Evolutionary conservation across 2,113 vertebrate species (phyloP), one percentile per base, ranked within the genome.

Genomic region (Aviceda subcristata): DNA sequence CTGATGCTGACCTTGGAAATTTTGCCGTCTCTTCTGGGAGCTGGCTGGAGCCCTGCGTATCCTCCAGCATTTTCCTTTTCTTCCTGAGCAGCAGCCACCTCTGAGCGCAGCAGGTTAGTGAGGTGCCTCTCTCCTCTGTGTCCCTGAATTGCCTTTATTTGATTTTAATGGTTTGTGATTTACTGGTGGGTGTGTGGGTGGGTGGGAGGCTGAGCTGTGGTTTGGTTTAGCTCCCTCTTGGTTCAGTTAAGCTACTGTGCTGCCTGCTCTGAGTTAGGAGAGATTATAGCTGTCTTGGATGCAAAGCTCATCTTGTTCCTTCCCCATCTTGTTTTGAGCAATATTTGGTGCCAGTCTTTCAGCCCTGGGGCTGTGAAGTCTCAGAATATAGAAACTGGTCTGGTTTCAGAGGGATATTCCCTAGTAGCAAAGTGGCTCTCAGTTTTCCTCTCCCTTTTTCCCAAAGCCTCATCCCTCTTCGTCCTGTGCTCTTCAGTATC

Each of bases 41-140:
- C 51, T 60, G 63, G 46, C 11, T 2, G 15, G 59, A 63, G 10
- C 7, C 3, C 3, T 9, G 41, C 7, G 11, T 6, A 2, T 23
- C 17, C 72, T 34, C 74, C 8, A 14, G 60, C 0, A 0, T 15
- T 12, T 10, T 7, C 18, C 48, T 51, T 20, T 21, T 19, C 26
- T 39, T 46, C 19, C 16, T 20, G 57, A 62, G 80, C n/a, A 36
- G 56, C n/a, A 23, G 39, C 27, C 9, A 15, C 26, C 20, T 38
- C 26, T 1, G 59, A 71, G 66, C 79, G 56, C 27, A 11, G 63
- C 88, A 91, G 91, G 81, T 91, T 38, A 29, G 82, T 66, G 73
- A 80, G 74, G 56, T 67, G 32, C 59, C 17, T 73, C 23, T 53
- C 46, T 36, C 12, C 22, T 50, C 15, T 5, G 19, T 39, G 66